A percentile compares a stretch with the other conserved stretches of the same genome.
Evolutionary conservation across 2,113 vertebrate genomes (phyloP).

Genomic region (Peucedramus taeniatus): DNA sequence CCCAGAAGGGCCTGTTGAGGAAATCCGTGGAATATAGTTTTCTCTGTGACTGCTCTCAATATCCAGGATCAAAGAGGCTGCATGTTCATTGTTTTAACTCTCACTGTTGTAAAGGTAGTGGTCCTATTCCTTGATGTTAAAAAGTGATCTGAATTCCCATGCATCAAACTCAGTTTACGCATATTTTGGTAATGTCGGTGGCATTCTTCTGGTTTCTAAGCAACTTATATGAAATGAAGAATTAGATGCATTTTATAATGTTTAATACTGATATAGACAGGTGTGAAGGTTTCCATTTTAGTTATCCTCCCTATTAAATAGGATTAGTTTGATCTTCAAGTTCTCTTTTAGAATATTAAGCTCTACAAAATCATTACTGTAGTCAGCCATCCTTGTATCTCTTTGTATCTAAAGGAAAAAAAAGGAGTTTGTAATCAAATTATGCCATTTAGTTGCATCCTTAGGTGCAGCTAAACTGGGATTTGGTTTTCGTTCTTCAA

Average conservation of each 20-base stretch:
- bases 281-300: conserved; percentile 5
- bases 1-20: not conserved
- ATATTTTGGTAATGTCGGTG: not conserved
- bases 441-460: conserved; percentile 7
- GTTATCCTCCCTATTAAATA: not conserved
- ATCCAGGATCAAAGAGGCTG: not conserved
- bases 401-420: not conserved
- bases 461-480: not conserved
- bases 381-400: not conserved
- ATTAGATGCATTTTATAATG: not conserved
- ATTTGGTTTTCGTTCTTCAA: not conserved
- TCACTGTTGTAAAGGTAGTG: not conserved
- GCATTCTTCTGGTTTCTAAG: not conserved
- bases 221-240: not conserved
- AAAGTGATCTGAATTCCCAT: not conserved
- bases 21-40: not conserved
- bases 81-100: not conserved
- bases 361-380: not conserved
- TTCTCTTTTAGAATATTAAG: not conserved
- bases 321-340: conserved; percentile 38
- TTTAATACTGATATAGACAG: not conserved
- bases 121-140: not conserved
- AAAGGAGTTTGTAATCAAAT: conserved; percentile 23
- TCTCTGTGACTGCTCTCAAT: not conserved
- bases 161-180: not conserved